A percentile compares a stretch with the other conserved stretches of the same genome.
Conservation (phyloP, 2,888 invertebrate species). For the Barypeithes pellucidus region DNA sequence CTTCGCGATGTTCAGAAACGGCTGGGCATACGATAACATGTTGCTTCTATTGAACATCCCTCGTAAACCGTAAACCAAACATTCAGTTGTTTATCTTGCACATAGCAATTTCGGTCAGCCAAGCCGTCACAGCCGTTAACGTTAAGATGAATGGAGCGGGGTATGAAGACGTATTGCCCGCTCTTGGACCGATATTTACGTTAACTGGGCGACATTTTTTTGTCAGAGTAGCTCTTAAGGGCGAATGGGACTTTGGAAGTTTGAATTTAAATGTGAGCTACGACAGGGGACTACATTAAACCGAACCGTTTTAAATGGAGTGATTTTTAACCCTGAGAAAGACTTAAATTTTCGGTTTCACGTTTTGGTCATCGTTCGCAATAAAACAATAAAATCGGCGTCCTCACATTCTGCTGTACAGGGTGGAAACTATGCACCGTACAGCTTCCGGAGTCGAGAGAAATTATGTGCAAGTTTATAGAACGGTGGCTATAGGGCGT, state of each 20-base stretch:
- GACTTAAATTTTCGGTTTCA: too few species aligned
- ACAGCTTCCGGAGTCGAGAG: too few species aligned
- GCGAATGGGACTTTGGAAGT: constrained; percentile 19
- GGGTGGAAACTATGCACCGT: too few species aligned
- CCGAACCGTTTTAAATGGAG: constrained; percentile 4
- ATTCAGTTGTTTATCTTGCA: constrained; percentile 43
- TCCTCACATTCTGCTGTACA: too few species aligned
- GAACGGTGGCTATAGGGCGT: too few species aligned
- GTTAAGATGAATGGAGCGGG: constrained; percentile 30
- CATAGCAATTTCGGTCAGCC: constrained; percentile 51
- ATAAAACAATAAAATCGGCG: too few species aligned
- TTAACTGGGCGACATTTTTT: constrained; percentile 37
- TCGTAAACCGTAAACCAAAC: constrained; percentile 41
- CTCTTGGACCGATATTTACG: constrained; percentile 31
- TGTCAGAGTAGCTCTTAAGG: constrained; percentile 24
- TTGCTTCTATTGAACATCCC: not conserved
- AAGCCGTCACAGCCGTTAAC: constrained; percentile 46
- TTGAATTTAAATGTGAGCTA: constrained; percentile 16
- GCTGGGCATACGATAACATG: too few species aligned
- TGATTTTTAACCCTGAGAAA: not conserved
- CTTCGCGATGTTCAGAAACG: too few species aligned
- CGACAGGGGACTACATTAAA: not conserved
- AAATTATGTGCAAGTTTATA: too few species aligned
- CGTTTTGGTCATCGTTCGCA: too few species aligned
- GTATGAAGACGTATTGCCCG: constrained; percentile 40